These are phyloP conservation scores for Cygnus atratus DNA, from an alignment of 2,113 vertebrate genomes.

Conservation along the genomic window DNA sequence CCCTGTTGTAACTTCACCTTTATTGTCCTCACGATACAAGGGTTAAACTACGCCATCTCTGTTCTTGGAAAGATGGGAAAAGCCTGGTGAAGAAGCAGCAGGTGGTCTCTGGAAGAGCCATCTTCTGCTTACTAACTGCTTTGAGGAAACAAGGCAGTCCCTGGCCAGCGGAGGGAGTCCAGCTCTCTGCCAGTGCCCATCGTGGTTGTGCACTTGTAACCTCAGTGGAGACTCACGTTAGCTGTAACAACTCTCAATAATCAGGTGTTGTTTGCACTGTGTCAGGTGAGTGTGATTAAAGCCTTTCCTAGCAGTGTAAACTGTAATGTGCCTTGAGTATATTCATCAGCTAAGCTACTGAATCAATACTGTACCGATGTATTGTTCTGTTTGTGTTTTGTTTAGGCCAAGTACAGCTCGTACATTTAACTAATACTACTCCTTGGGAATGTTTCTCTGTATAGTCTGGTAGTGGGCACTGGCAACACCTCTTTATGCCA, in stretches of 20 bases:
- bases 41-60: background rate
- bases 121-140: background rate
- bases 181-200: background rate
- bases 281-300: background rate
- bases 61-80: background rate
- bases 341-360: background rate
- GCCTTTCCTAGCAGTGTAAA: background rate
- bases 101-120: background rate
- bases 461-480: background rate
- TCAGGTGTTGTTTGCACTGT: rapidly evolving
- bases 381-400: background rate
- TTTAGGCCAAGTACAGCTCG: background rate
- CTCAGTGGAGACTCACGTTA: rapidly evolving
- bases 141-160: background rate
- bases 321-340: rapidly evolving
- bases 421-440: background rate
- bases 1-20: background rate
- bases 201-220: rapidly evolving
- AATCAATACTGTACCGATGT: background rate
- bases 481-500: background rate
- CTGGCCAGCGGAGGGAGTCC: background rate
- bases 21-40: background rate
- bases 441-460: background rate
- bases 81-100: background rate
- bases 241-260: background rate